Evolutionary conservation across 2,797 vertebrate genomes (phyloP), one percentile per base, ranked within the genome.

Genomic region (Apogon talboti): DNA sequence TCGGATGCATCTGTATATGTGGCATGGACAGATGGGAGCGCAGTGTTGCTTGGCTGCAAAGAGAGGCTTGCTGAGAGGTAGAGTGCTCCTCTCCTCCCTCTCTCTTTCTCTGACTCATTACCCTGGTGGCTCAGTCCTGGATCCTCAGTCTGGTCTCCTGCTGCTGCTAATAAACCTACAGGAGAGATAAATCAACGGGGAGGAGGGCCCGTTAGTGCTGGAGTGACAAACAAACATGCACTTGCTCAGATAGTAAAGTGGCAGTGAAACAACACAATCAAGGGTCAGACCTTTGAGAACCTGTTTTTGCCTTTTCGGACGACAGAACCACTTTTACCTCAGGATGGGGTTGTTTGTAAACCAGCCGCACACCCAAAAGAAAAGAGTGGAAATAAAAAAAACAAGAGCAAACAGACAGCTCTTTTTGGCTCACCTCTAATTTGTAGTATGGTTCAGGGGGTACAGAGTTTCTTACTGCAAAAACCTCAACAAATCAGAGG

Each of bases 101-200:
- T 77, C 80, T 88, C 96, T 42, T 95, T 95, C 95, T 97, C 95
- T 97, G 96, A 96, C 95, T 97, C 97, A 98, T 96, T 98, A 99
- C 96, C 96, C 96, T 96, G 93, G 96, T 94, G 93, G 95, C 93
- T 96, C 97, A 95, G 92, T 96, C 97, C 92, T 94, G 94, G 94
- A 67, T 95, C 98, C 96, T 98, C 97, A 95, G 94, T 96, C 96
- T 95, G 94, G 94, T 92, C 93, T 96, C 96, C 96, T 99, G 93
- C 92, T 92, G 93, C 88, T 96, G 96, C 95, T 98, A 99, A 96
- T 97, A 97, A 98, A 97, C 98, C 98, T 99, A 99, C 94, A 92
- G 95, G 95, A 96, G 96, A 99, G 95, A 98, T 97, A 99, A 97
- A 99, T 95, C 97, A 98, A 98, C 0, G 96, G 96, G 98, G 97